Evolutionary conservation across 2,113 vertebrate genomes (phyloP), one percentile per base, ranked within the genome.

Genomic region (Pseudonaja textilis): DNA sequence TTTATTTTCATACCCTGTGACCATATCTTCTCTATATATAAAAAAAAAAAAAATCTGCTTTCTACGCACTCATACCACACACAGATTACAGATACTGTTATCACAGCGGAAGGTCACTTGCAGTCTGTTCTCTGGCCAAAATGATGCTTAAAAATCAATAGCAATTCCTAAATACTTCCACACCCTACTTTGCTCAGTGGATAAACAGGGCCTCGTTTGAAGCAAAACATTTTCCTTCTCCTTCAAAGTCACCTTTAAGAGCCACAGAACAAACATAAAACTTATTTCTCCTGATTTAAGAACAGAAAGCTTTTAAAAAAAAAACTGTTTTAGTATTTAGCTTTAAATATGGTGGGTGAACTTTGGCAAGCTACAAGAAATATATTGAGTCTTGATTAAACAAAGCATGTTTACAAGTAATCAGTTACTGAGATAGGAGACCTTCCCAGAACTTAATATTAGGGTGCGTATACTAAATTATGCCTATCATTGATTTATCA

Each of bases 191-290:
- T 87, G 94, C 95, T 97, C 26, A 18, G 90, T 93, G 56, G 93
- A 94, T 95, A 97, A 97, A 96, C 92, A 96, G 69, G 86, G 25
- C 16, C 50, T 93, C 9, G 50, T 96, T 96, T 93, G 94, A 93
- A 91, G 93, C 52, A 91, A 55, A 93, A 95, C 95, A 97, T 96
- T 96, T 94, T 95, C 56, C 56, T 56, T 90, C 2, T 56, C 20
- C 26, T 69, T 97, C 93, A 97, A 98, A 97, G 96, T 97, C 95
- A 98, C 95, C 96, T 97, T 97, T 97, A 93, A 95, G 61, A 95
- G 95, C 93, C 92, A 45, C 95, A 93, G 81, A 93, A 90, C 64
- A 59, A 55, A 91, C 92, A 0, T 3, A 50, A 95, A 85, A 64
- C 90, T 96, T 95, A 0, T 74, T 95, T 95, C n/a, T 91, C 14